phyloP scores from a whole-genome alignment of 2,113 vertebrate genomes.

The Labeo rohita region DNA sequence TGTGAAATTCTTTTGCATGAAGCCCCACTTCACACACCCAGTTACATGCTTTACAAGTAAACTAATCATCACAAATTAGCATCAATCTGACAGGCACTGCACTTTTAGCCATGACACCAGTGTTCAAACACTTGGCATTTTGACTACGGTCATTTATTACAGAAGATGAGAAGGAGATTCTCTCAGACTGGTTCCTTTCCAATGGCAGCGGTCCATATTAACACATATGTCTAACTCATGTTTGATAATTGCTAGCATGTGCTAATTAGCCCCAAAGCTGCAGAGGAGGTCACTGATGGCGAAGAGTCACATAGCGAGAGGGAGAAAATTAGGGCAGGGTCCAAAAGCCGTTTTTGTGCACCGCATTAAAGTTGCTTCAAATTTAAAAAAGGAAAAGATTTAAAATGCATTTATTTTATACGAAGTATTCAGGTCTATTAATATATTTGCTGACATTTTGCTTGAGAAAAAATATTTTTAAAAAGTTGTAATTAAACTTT shows the following conservation, averaged over 20 bases:
- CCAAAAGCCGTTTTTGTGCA: background rate
- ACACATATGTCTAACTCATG: slow-evolving; percentile 34
- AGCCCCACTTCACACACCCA: background rate
- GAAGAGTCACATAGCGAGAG: background rate
- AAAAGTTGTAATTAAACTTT: too few species aligned
- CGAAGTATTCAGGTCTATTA: too few species aligned
- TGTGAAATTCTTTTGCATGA: background rate
- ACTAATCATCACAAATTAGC: background rate
- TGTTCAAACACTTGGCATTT: slow-evolving; percentile 36
- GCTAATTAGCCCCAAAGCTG: slow-evolving; percentile 46
- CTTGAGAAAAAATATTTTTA: too few species aligned
- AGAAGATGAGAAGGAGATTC: slow-evolving; percentile 14
- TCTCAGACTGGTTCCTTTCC: slow-evolving; percentile 4
- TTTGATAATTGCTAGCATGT: slow-evolving; percentile 45
- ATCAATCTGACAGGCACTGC: slow-evolving; percentile 13
- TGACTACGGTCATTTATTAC: slow-evolving; percentile 23
- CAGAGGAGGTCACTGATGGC: slow-evolving; percentile 7
- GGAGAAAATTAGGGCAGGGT: background rate
- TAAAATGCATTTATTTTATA: too few species aligned
- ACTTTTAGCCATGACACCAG: slow-evolving; percentile 5
- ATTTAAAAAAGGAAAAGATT: background rate
- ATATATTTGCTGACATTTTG: too few species aligned
- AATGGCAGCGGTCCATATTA: slow-evolving; percentile 35
- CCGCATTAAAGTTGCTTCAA: background rate
- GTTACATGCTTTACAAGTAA: background rate